Evolutionary conservation across 2,888 invertebrate species (phyloP), one percentile per base, ranked within the genome.

Genomic region (Exephanes ischioxanthus): DNA sequence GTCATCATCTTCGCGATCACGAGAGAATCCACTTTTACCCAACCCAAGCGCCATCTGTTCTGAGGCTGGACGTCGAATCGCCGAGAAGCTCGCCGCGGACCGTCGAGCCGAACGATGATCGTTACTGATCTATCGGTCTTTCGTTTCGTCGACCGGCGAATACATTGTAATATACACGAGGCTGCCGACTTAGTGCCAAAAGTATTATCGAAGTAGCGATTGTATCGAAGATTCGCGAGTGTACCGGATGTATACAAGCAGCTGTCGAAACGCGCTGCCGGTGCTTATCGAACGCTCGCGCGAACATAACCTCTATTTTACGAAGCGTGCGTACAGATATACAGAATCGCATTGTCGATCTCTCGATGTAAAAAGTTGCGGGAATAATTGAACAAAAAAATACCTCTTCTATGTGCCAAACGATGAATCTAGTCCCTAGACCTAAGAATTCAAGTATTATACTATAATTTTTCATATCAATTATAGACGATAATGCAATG

Each of bases 1-100:
- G 93, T 3, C 94, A 94, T 81, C 94, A 94, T 76, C 89, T 94
- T 48, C 90, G 92, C 61, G 93, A 94, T 85, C 94, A 94, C 82
- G 90, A 92, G 68, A 87, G 89, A 16, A 93, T 91, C 0, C 93
- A 93, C 71, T 87, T 87, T 26, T 80, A 87, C 53, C 16, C 41
- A 2, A 63, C 22, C 6, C n/a, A 75, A 71, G 30, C 75, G 45
- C 16, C 58, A 26, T 26, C 51, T 6, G 33, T 5, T 73, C 53
- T 19, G 11, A 48, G 63, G 14, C 16, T n/a, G 22, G 79, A 66
- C 7, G 19, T 22, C 9, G 63, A 66, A 37, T 79, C 79, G 19
- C 53, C 71, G 51, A 41, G 63, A 16, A 41, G 37, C 48, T 71
- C 51, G 55, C 66, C 63, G 3, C 71, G 41, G 37, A 51, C 14